Percentiles rank a stretch among this genome's conserved stretches.
Conservation (phyloP, 2,113 vertebrate genomes). For the Ptyas mucosa region DNA sequence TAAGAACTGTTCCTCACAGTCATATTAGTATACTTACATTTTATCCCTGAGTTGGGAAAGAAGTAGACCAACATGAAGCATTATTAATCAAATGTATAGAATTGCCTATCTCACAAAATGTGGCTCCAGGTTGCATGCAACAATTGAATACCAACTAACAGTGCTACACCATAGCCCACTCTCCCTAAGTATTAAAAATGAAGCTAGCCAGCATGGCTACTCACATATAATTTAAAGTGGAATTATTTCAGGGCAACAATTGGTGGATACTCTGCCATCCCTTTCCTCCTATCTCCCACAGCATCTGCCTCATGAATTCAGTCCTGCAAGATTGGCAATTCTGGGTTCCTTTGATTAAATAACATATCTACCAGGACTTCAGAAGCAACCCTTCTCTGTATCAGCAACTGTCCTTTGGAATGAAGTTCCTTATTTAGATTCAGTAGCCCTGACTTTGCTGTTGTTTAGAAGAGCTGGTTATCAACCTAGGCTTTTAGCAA, state of each 20-base stretch:
- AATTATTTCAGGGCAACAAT: neutral
- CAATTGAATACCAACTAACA: neutral
- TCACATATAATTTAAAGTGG: neutral
- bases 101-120: neutral
- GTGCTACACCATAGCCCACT: neutral
- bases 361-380: neutral
- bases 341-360: neutral
- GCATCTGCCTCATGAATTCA: neutral
- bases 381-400: neutral
- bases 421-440: neutral
- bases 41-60: neutral
- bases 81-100: neutral
- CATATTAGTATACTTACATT: neutral
- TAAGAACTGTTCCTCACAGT: neutral
- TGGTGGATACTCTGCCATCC: neutral
- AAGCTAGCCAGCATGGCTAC: neutral
- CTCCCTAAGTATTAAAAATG: neutral
- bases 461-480: neutral
- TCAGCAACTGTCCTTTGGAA: neutral
- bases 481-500: neutral
- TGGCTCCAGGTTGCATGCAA: too few species aligned
- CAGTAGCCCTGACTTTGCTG: neutral
- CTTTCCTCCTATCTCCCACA: neutral
- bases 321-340: neutral
- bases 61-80: neutral